Base-by-base conservation (phyloP, 2,113 vertebrate genomes). In the Phylloscopus whistleri region DNA sequence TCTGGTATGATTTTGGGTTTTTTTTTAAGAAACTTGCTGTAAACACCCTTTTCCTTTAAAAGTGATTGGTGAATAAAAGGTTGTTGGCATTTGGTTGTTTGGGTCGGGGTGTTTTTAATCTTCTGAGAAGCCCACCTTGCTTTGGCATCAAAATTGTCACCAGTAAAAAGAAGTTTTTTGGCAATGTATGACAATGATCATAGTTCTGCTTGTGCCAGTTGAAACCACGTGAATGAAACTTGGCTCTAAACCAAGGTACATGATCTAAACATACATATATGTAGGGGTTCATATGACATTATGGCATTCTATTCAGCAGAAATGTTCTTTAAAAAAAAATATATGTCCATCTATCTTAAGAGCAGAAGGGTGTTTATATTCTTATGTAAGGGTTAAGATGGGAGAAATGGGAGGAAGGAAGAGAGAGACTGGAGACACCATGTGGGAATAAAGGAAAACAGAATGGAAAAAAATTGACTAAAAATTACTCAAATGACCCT, bases 61-160 rank as follows among this genome's bases (percentile, higher is more conserved):
- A 95, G 9, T 13, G 10, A 4, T 81, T 67, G 11, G 37, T 35
- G 55, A 78, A 9, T 49, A 91, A 16, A 8, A 56, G 17, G 21
- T 33, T 58, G 8, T 31, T 43, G 33, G 4, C 2, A 7, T 59
- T 82, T 58, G 7, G 1, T 35, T 63, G 1, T 44, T 13, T 41
- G 20, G 2, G 4, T 33, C 51, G 14, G 5, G 2, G 0, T 51
- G 24, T 46, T 69, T 79, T 22, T 6, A 20, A 24, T 66, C 13
- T 58, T 59, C 21, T 69, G 37, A 39, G 62, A 73, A 74, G 2
- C 9, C 11, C 37, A 37, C 9, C 37, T 37, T 88, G 7, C 5
- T 76, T 83, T 68, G 30, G 10, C 26, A 70, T 55, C n/a, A 66
- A 53, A 86, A 41, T 49, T 80, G 5, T 58, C 7, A 82, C 13